Conservation (phyloP, 2,888 invertebrate species). For the Nomada hirtipes region DNA sequence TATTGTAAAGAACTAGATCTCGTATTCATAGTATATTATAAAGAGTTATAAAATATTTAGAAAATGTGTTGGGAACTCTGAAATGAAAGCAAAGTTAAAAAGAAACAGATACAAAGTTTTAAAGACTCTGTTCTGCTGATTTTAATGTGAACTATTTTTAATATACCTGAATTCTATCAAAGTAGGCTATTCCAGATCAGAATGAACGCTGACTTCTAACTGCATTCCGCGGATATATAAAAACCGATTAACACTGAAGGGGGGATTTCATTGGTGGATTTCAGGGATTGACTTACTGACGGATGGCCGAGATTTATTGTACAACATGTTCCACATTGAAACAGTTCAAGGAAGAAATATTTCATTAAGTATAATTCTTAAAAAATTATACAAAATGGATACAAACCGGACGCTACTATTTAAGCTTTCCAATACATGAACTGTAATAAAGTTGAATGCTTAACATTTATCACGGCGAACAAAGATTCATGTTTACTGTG, state of each 20-base stretch:
- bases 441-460: too few relatives aligned
- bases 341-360: not conserved
- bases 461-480: too few relatives aligned
- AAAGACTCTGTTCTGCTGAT: not conserved
- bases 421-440: too few relatives aligned
- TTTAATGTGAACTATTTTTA: not conserved
- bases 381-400: not conserved
- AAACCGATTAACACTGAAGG: constrained; percentile 10
- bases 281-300: constrained; percentile 17
- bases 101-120: not conserved
- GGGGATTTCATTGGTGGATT: constrained; percentile 16
- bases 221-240: constrained; percentile 8
- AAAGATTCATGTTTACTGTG: not conserved
- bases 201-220: constrained; percentile 2
- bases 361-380: not conserved
- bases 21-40: too few relatives aligned
- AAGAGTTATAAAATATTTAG: too few relatives aligned
- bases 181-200: not conserved
- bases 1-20: too few relatives aligned
- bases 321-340: not conserved
- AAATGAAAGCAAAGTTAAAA: too few relatives aligned
- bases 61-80: too few relatives aligned
- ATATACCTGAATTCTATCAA: not conserved
- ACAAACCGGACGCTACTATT: not conserved
- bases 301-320: constrained; percentile 5